Conservation (phyloP, 1,140 invertebrate genomes). For the Venustaconcha ellipsiformis region DNA sequence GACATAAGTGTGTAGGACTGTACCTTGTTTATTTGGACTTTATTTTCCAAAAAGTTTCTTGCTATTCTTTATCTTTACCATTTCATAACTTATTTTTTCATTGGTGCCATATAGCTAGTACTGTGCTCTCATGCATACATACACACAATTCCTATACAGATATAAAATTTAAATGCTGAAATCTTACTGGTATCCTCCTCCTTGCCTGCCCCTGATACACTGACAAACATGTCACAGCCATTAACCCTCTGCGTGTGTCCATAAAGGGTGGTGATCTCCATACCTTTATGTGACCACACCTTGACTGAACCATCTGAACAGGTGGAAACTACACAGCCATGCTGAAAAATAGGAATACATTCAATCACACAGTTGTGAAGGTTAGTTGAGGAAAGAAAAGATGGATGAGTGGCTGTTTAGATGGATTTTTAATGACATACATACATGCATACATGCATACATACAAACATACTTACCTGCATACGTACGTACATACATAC, state of each 20-base stretch:
- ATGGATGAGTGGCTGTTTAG: too few relatives aligned
- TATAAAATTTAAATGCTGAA: background rate
- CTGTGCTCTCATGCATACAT: background rate
- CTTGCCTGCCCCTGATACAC: conserved; percentile 27
- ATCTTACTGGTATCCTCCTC: background rate
- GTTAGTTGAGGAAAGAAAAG: background rate
- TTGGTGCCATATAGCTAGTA: too few relatives aligned
- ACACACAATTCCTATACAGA: conserved; percentile 1
- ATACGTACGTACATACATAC: too few relatives aligned
- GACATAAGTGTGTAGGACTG: too few relatives aligned
- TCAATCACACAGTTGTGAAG: background rate
- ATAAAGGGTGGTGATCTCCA: conserved; percentile 66
- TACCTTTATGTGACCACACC: conserved; percentile 68
- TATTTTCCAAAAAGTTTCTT: too few relatives aligned
- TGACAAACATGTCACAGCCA: conserved; percentile 63
- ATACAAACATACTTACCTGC: too few relatives aligned
- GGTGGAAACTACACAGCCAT: conserved; percentile 65
- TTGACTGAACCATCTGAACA: conserved; percentile 63
- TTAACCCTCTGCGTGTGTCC: conserved; percentile 64
- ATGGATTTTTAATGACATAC: too few relatives aligned
- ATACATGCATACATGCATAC: too few relatives aligned
- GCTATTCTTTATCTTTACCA: too few relatives aligned
- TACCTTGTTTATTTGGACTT: too few relatives aligned
- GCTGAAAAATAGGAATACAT: conserved; percentile 40
- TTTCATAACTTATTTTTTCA: too few relatives aligned